These are phyloP conservation scores for Hyposmocoma kahamanoa DNA, from an alignment of 1,140 invertebrate genomes.

Conservation along the genomic window DNA sequence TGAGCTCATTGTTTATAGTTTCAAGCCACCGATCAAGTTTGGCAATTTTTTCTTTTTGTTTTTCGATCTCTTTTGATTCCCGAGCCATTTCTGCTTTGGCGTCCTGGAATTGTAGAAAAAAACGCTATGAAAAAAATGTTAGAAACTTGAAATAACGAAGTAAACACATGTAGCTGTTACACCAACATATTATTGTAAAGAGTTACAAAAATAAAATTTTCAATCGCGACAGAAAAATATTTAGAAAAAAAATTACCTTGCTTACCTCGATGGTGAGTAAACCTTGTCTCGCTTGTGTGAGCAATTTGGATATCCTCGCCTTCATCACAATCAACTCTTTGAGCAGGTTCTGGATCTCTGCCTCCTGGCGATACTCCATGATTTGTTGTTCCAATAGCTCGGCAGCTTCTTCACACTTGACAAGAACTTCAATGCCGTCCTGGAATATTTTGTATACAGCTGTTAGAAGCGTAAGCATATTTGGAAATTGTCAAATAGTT, in stretches of 20 bases:
- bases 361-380: slow-evolving; percentile 73
- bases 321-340: slow-evolving; percentile 67
- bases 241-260: slow-evolving; percentile 33
- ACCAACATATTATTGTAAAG: too few relatives aligned
- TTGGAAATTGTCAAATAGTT: slow-evolving; percentile 8
- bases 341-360: slow-evolving; percentile 63
- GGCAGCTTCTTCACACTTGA: slow-evolving; percentile 74
- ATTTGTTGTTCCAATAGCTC: slow-evolving; percentile 73
- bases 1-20: slow-evolving; percentile 53
- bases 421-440: slow-evolving; percentile 76
- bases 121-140: slow-evolving; percentile 2
- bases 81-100: slow-evolving; percentile 42
- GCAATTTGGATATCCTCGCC: slow-evolving; percentile 72
- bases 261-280: slow-evolving; percentile 75
- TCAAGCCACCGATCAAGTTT: slow-evolving; percentile 63
- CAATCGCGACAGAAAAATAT: not conserved
- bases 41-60: slow-evolving; percentile 48
- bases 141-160: not conserved
- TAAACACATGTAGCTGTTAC: too few relatives aligned
- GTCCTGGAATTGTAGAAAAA: slow-evolving; percentile 45
- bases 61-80: slow-evolving; percentile 49
- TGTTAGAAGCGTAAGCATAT: not conserved
- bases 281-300: slow-evolving; percentile 77
- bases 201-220: slow-evolving; percentile 8
- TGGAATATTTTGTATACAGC: slow-evolving; percentile 43